phyloP scores from a whole-genome alignment of 2,113 vertebrate species.

The Aepyceros melampus region DNA sequence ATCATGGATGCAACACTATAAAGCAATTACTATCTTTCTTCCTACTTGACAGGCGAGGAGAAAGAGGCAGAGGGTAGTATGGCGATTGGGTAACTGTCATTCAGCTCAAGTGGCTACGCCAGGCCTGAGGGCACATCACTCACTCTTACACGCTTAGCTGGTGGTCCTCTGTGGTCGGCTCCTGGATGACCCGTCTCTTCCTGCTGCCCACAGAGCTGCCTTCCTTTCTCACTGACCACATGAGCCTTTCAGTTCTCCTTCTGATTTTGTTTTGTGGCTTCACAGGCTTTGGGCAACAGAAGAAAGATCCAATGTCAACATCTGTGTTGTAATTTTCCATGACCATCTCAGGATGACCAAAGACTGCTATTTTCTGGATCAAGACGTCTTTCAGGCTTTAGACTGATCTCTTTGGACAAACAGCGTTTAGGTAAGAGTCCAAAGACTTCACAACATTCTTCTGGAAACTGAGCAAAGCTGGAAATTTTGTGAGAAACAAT shows the following conservation, averaged over 20 bases:
- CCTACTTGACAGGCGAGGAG: neutral
- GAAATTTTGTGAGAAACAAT: conserved; percentile 35
- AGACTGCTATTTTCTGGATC: neutral
- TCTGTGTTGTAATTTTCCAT: conserved; percentile 30
- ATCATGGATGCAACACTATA: fast-evolving
- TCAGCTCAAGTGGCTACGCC: fast-evolving
- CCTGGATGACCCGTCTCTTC: too few relatives aligned
- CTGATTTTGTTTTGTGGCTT: neutral
- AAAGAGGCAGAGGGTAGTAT: neutral
- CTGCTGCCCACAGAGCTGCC: too few relatives aligned
- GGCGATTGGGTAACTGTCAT: neutral
- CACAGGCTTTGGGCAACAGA: neutral
- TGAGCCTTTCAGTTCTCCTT: neutral
- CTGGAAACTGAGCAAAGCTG: conserved; percentile 28
- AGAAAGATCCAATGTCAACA: neutral
- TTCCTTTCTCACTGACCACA: too few relatives aligned
- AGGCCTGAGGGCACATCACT: fast-evolving
- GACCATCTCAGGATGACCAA: neutral
- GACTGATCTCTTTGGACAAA: conserved; percentile 26
- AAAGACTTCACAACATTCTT: neutral
- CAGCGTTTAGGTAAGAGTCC: neutral
- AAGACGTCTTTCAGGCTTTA: neutral
- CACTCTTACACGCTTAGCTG: fast-evolving
- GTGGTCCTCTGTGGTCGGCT: too few relatives aligned
- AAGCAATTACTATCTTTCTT: neutral